Percentiles rank a stretch among this genome's conserved stretches.
phyloP scores from a whole-genome alignment of 2,113 vertebrate genomes.

The Pleuronectes platessa region DNA sequence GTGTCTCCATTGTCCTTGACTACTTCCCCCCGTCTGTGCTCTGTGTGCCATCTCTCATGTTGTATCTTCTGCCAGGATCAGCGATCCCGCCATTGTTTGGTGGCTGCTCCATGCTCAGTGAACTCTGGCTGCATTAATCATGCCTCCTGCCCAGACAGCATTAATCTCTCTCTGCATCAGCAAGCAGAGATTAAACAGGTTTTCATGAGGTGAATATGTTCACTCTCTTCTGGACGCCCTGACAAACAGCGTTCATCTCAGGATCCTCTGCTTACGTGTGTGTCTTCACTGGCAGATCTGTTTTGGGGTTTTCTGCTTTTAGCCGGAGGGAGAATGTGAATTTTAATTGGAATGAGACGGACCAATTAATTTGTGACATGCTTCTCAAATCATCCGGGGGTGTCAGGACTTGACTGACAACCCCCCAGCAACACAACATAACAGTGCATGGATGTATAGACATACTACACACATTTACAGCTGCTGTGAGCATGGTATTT shows the following conservation, averaged over 20 bases:
- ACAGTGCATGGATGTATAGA: slow-evolving; percentile 1
- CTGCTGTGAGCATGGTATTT: slow-evolving; percentile 32
- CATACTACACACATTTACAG: slow-evolving; percentile 15
- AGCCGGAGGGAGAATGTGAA: slow-evolving; percentile 34
- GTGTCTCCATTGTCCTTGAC: slow-evolving; percentile 66
- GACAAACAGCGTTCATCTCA: slow-evolving; percentile 38
- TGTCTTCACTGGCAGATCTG: slow-evolving; percentile 33
- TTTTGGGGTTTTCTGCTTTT: slow-evolving; percentile 13
- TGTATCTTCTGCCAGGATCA: slow-evolving; percentile 66
- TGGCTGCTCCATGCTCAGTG: slow-evolving; percentile 43
- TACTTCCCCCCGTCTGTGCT: slow-evolving; percentile 30
- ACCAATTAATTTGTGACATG: slow-evolving; percentile 58
- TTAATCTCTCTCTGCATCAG: slow-evolving; percentile 72
- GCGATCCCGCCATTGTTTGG: slow-evolving; percentile 65
- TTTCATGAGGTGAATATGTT: slow-evolving; percentile 56
- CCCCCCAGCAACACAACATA: neutral
- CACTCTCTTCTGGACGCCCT: slow-evolving; percentile 35
- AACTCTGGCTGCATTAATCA: slow-evolving; percentile 73
- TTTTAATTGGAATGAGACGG: slow-evolving; percentile 53
- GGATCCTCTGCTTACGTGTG: slow-evolving; percentile 4
- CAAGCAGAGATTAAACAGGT: slow-evolving; percentile 53
- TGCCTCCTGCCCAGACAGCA: slow-evolving; percentile 62
- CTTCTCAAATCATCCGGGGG: slow-evolving; percentile 52
- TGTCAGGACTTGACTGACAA: slow-evolving; percentile 36
- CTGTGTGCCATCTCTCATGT: slow-evolving; percentile 43